Conservation (phyloP, 2,797 vertebrate genomes). For the Acomys russatus region DNA sequence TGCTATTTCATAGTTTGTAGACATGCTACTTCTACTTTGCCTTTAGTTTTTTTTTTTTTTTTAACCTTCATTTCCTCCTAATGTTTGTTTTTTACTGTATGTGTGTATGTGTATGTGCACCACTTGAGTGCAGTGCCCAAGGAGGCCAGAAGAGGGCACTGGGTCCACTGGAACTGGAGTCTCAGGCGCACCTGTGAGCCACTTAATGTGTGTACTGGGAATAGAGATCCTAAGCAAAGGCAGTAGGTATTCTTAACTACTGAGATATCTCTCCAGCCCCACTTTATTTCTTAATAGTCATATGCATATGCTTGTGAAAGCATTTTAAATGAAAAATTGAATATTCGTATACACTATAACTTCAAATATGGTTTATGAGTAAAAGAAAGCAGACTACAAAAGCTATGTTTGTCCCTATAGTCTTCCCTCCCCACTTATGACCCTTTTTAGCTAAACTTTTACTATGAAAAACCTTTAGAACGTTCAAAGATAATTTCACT, state of each 20-base stretch:
- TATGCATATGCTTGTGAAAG: neutral
- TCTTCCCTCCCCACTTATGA: neutral
- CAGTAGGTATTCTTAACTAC: neutral
- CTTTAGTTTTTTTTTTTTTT: neutral
- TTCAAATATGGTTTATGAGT: neutral
- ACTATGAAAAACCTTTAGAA: conserved; percentile 20
- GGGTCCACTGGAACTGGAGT: neutral
- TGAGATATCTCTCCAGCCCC: neutral
- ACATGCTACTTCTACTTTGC: neutral
- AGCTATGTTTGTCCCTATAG: neutral
- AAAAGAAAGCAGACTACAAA: neutral
- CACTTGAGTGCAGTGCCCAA: neutral
- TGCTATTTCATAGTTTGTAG: neutral
- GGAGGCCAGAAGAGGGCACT: neutral
- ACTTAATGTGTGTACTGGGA: neutral
- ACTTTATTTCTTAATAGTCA: neutral
- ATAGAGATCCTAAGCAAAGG: neutral
- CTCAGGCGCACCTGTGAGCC: neutral
- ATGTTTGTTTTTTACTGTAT: neutral
- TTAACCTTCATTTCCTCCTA: neutral
- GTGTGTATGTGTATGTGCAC: neutral
- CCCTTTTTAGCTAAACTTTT: neutral
- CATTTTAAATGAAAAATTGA: conserved; percentile 48
- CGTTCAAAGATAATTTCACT: conserved; percentile 8
- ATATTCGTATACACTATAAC: neutral